A percentile compares a stretch with the other conserved stretches of the same genome.
Evolutionary conservation across 2,888 invertebrate species (phyloP).

Genomic region (Mylabris sibirica): DNA sequence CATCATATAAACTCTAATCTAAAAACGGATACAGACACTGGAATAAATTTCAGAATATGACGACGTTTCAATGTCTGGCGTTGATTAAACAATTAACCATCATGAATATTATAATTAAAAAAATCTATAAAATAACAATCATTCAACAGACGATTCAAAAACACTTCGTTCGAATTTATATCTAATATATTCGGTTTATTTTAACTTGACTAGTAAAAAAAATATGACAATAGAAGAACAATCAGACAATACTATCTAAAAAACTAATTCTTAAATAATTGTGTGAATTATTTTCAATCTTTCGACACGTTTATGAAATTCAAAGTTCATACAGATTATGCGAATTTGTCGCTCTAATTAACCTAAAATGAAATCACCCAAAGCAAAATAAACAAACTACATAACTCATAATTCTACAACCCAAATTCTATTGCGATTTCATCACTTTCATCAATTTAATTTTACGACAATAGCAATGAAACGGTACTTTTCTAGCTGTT

Average conservation of each 20-base stretch:
- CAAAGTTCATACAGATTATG: neutral
- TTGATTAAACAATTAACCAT: neutral
- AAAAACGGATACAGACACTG: neutral
- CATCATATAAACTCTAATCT: neutral
- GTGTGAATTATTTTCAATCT: neutral
- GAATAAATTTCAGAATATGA: neutral
- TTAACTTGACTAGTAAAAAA: neutral
- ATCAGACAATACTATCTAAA: too few relatives aligned
- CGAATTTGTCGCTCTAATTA: neutral
- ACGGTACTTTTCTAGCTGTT: too few relatives aligned
- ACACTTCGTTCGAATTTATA: too few relatives aligned
- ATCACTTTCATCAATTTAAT: too few relatives aligned
- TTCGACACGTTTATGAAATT: neutral
- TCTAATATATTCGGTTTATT: neutral
- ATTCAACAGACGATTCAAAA: neutral
- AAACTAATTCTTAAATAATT: neutral
- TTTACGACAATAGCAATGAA: too few relatives aligned
- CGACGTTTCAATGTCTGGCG: neutral
- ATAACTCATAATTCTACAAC: neutral
- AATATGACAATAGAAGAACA: too few relatives aligned
- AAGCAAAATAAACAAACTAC: neutral
- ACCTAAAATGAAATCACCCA: neutral
- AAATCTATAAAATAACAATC: neutral
- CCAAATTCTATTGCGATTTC: too few relatives aligned
- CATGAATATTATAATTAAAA: neutral